Evolutionary conservation across 1,140 invertebrate species (phyloP).

Genomic region (Ceratosolen fusciceps): DNA sequence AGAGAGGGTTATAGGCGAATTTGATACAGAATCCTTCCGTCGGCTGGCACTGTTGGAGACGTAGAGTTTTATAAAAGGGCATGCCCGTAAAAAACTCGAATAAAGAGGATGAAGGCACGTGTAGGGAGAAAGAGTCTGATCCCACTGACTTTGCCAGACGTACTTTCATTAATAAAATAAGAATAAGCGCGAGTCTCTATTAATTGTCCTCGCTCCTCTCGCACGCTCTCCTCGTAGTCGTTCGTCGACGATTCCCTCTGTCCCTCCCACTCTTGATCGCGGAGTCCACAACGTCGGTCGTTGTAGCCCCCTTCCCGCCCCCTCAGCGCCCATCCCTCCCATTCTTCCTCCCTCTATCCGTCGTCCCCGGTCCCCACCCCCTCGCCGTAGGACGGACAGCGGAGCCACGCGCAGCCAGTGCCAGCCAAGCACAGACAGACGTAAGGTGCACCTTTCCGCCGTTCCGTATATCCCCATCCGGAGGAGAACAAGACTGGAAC

Average conservation of each 20-base stretch:
- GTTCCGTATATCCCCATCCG: not conserved
- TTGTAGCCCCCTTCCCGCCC: not conserved
- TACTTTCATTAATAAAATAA: not conserved
- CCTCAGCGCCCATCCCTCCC: not conserved
- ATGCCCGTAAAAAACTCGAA: too few relatives aligned
- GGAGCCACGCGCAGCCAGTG: too few relatives aligned
- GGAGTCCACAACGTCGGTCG: too few relatives aligned
- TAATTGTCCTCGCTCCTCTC: not conserved
- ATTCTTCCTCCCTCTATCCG: not conserved
- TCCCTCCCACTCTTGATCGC: too few relatives aligned
- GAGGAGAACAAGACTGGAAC: too few relatives aligned
- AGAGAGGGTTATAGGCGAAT: not conserved
- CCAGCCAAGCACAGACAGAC: too few relatives aligned
- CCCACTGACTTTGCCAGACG: not conserved
- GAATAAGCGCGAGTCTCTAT: too few relatives aligned
- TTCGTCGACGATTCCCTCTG: not conserved
- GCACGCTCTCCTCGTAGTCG: not conserved
- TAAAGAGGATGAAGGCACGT: not conserved
- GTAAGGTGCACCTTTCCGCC: not conserved
- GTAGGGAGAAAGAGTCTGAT: not conserved
- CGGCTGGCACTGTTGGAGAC: not conserved
- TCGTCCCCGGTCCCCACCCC: not conserved
- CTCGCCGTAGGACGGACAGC: too few relatives aligned
- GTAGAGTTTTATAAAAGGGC: not conserved
- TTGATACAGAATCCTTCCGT: not conserved